Evolutionary conservation across 64 coral and sea anemone species (phyloP).

Genomic region (Astreopora myriophthalma): DNA sequence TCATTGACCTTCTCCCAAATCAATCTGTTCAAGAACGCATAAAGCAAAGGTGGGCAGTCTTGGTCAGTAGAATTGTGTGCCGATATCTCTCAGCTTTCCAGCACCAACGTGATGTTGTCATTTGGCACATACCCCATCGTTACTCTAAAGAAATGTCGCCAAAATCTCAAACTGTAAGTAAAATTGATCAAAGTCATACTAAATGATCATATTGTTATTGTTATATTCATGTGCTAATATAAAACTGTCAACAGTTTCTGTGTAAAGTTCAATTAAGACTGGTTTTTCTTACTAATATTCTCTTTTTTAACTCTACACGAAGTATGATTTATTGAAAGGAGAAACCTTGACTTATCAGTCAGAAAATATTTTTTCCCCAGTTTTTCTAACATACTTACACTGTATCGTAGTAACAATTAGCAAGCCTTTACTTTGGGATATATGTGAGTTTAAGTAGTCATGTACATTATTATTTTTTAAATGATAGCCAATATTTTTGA

Average conservation of each 20-base stretch:
- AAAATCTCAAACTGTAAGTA: constrained; percentile 53
- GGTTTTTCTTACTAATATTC: neutral
- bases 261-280: neutral
- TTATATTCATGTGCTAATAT: neutral
- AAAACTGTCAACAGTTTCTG: neutral
- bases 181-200: neutral
- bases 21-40: neutral
- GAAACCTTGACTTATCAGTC: neutral
- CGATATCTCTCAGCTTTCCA: constrained; percentile 4
- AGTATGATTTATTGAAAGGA: neutral
- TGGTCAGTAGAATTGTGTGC: neutral
- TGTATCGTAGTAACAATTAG: neutral
- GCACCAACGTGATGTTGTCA: neutral
- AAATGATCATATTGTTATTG: neutral
- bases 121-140: constrained; percentile 8
- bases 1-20: constrained; percentile 5
- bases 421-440: neutral
- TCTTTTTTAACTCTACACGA: too few relatives aligned
- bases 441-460: neutral
- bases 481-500: neutral
- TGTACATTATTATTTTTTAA: neutral
- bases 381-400: neutral
- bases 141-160: constrained; percentile 6
- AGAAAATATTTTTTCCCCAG: neutral
- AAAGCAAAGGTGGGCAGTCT: neutral